These are phyloP conservation scores for Semnopithecus entellus DNA, from an alignment of 2,113 vertebrate species.

Conservation along the genomic window DNA sequence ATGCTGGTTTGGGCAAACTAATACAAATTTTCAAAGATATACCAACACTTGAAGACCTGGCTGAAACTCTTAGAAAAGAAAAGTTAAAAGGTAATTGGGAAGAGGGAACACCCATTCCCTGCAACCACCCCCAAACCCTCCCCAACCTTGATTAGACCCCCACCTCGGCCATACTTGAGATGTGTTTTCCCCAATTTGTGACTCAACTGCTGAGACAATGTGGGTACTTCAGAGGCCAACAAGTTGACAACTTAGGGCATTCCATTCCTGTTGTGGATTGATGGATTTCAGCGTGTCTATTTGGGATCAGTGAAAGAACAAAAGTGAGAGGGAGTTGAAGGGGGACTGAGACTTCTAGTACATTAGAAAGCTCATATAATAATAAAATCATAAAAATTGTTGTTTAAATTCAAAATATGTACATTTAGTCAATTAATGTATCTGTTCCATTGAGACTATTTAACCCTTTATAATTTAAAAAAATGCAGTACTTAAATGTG, in stretches of 20 bases:
- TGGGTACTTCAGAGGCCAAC: background rate
- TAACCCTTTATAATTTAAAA: background rate
- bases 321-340: background rate
- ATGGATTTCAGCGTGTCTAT: background rate
- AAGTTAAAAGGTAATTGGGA: background rate
- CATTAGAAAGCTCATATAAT: background rate
- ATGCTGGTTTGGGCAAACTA: background rate
- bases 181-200: background rate
- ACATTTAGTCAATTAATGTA: background rate
- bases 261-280: background rate
- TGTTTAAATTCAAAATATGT: background rate
- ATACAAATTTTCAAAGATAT: background rate
- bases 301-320: background rate
- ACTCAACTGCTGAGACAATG: background rate
- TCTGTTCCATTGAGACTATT: background rate
- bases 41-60: background rate
- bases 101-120: background rate
- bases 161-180: background rate
- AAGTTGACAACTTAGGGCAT: background rate
- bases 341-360: background rate
- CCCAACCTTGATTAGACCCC: background rate
- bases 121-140: background rate
- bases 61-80: background rate
- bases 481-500: background rate
- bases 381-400: background rate